Evolutionary conservation across 2,888 invertebrate species (phyloP), one percentile per base, ranked within the genome.

Genomic region (Griposia aprilina): DNA sequence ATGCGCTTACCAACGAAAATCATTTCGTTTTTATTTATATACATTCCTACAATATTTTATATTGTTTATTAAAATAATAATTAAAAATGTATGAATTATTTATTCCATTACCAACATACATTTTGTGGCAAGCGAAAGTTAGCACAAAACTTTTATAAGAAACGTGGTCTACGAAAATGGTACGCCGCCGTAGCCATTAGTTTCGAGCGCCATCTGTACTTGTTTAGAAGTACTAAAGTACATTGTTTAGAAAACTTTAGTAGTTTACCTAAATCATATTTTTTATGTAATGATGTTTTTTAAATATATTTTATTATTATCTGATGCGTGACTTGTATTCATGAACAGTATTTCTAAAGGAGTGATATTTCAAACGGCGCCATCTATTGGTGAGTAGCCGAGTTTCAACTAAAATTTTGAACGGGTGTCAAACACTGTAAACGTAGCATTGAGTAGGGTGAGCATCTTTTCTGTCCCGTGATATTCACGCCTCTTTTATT

Each of bases 341-440:
- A 36, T 20, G 11, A 1, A n/a, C 3, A 15, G 0, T 41, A n/a
- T 62, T 36, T 26, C 26, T 52, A 66, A 66, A 23, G 36, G 0
- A 1, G 13, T 73, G 68, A 48, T 3, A 30, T 81, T 83, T 30
- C 15, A n/a, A 74, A 76, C 30, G 90, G 89, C 90, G 93, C 90
- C 94, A 95, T 92, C 95, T 95, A 85, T 87, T 78, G 87, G 75
- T 52, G 92, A 93, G 93, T 93, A 92, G 93, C 89, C 30, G 59
- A 86, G 48, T 55, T 81, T 41, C 10, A 69, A 55, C 41, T 11
- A 36, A 68, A 71, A 23, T 65, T 36, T 36, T 23, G 13, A 73
- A 62, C 74, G 60, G 8, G 52, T 62, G 52, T 70, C 17, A 52
- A 66, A 81, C 41, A 30, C 13, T n/a, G 72, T 45, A 17, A 50